These are phyloP conservation scores for Nudaria mundana DNA, from an alignment of 2,888 invertebrate genomes.

Conservation along the genomic window DNA sequence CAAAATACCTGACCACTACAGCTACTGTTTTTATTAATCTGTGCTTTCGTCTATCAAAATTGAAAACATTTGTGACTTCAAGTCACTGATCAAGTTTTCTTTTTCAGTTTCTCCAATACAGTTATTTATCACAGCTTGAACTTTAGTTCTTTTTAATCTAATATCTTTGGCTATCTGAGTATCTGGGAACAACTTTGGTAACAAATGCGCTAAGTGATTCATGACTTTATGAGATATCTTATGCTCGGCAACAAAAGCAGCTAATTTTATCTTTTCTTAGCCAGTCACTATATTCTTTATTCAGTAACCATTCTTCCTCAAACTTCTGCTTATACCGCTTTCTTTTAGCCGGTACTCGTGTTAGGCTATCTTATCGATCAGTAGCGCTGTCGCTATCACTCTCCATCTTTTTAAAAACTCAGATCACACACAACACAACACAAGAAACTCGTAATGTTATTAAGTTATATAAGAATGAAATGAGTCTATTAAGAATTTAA, in stretches of 20 bases:
- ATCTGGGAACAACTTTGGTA: slow-evolving; percentile 10
- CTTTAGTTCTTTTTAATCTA: slow-evolving; percentile 3
- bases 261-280: slow-evolving; percentile 6
- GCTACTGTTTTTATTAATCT: too few relatives aligned
- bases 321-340: not conserved
- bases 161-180: slow-evolving; percentile 6
- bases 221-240: slow-evolving; percentile 11
- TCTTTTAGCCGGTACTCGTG: not conserved
- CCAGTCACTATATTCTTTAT: not conserved
- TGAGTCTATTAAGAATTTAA: too few relatives aligned
- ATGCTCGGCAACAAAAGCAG: slow-evolving; percentile 16
- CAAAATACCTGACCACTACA: too few relatives aligned
- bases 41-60: slow-evolving; percentile 9
- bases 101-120: slow-evolving; percentile 7
- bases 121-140: slow-evolving; percentile 5
- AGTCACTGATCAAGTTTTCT: slow-evolving; percentile 2
- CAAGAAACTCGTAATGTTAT: too few relatives aligned
- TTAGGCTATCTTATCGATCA: not conserved
- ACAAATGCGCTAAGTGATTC: slow-evolving; percentile 12
- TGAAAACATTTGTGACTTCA: slow-evolving; percentile 9
- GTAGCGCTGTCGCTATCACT: not conserved
- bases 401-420: too few relatives aligned
- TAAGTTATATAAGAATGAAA: too few relatives aligned
- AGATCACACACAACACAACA: too few relatives aligned
- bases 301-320: not conserved